Base-by-base conservation (phyloP, 2,888 invertebrate genomes). In the Desoria tigrina region DNA sequence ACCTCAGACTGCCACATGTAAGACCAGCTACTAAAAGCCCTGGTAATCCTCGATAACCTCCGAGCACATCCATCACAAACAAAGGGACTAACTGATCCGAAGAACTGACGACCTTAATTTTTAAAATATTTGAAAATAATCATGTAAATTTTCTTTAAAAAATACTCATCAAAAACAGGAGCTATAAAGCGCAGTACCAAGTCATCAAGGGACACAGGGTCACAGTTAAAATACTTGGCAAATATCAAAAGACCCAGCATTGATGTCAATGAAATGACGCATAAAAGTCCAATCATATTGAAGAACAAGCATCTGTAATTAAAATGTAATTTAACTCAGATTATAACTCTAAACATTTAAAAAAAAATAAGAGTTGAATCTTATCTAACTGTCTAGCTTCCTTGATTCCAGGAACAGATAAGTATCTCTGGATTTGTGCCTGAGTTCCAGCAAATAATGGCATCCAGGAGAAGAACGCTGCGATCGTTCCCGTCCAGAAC, bases 401-500 rank as follows among this genome's bases (percentile, higher is more conserved):
- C 14, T 86, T 83, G 73, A 92, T 87, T 28, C 84, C 86, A 77
- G 91, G 88, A 2, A 94, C 89, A 1, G 92, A 90, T 68, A 95
- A 84, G 78, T 94, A 93, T 79, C 95, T 90, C 80, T 96, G 96
- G 42, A 96, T 89, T 42, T 94, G 92, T 0, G 94, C 91, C 81
- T 96, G 95, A 81, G 94, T 95, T 53, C 93, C 90, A 79, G 92
- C 92, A 50, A 92, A 94, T 85, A 94, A 88, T 56, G 92, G 90
- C 64, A 90, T 85, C 94, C 94, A 95, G 78, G 92, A 94, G 78
- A 95, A 88, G 24, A 90, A 90, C 3, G 93, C 94, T 28, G 94
- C 95, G 69, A 92, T 83, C 6, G 90, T 86, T 58, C 92, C 90
- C 2, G 88, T 85, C 92, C 94, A 95, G 71, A 94, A 89, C 23